These are phyloP conservation scores for Poeciliopsis turneri DNA, from an alignment of 2,797 vertebrate species.

Conservation along the genomic window DNA sequence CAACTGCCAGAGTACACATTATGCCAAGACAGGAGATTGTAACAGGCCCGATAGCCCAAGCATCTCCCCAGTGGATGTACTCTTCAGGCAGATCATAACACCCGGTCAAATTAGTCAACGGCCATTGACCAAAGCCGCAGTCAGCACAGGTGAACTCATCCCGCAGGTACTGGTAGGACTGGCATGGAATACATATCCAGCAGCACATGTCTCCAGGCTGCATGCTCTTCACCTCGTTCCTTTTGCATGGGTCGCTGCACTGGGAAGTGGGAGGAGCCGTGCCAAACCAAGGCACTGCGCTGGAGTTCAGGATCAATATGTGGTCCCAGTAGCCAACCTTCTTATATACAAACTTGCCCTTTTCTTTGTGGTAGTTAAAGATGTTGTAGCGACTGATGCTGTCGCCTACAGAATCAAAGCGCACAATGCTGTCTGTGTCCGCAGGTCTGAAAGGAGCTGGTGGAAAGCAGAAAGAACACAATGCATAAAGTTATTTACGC, in stretches of 20 bases:
- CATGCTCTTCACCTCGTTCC: conserved; percentile 97
- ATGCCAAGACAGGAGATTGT: conserved; percentile 95
- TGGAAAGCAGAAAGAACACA: conserved; percentile 22
- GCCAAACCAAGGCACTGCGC: conserved; percentile 86
- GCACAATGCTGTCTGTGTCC: conserved; percentile 87
- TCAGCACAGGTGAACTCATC: conserved; percentile 96
- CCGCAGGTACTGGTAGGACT: conserved; percentile 91
- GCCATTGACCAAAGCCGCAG: conserved; percentile 94
- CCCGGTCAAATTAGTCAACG: conserved; percentile 89
- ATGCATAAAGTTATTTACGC: conserved; percentile 4
- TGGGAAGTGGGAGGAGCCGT: conserved; percentile 88
- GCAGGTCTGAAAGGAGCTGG: conserved; percentile 92
- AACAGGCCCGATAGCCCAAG: conserved; percentile 95
- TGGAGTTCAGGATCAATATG: conserved; percentile 88
- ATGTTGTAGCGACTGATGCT: conserved; percentile 98
- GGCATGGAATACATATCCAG: conserved; percentile 98
- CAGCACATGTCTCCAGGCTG: conserved; percentile 99
- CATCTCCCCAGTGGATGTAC: conserved; percentile 95
- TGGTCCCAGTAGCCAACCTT: conserved; percentile 98
- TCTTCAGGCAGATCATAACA: conserved; percentile 96
- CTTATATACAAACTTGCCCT: conserved; percentile 86
- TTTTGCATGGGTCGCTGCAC: conserved; percentile 96
- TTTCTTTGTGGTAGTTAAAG: conserved; percentile 90
- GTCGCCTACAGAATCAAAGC: conserved; percentile 91
- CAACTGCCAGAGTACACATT: conserved; percentile 90